A percentile compares a stretch with the other conserved stretches of the same genome.
Evolutionary conservation across 1,140 invertebrate species (phyloP).

Genomic region (Cyrtorhinus lividipennis): DNA sequence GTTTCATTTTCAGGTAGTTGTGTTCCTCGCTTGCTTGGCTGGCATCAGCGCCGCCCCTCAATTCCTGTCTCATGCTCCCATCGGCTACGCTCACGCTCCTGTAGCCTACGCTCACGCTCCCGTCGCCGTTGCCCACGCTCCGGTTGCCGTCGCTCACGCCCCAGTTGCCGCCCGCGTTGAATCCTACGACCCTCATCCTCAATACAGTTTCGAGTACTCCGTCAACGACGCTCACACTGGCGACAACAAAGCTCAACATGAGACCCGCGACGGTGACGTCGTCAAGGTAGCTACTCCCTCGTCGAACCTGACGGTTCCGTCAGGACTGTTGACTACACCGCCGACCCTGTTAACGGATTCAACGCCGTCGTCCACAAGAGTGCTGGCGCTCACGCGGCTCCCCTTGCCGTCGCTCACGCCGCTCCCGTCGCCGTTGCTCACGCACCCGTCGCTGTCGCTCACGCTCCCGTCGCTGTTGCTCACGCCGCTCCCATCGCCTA

Average conservation of each 20-base stretch:
- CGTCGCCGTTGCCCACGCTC: slow-evolving; percentile 6
- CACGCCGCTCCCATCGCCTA: neutral
- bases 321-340: neutral
- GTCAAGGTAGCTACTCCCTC: neutral
- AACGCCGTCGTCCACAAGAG: neutral
- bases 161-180: neutral
- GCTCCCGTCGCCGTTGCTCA: neutral
- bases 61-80: neutral
- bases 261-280: neutral
- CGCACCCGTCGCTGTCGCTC: neutral
- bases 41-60: neutral
- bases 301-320: neutral
- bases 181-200: neutral
- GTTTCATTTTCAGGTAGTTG: neutral
- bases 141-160: slow-evolving; percentile 1
- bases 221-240: neutral
- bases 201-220: neutral
- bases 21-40: neutral
- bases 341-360: neutral
- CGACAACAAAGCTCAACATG: neutral
- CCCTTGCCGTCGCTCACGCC: neutral
- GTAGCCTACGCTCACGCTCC: slow-evolving; percentile 11
- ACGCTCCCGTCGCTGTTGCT: neutral
- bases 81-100: neutral
- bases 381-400: neutral